Evolutionary conservation across 2,113 vertebrate species (phyloP).

Genomic region (Brachypodius melanocephalos): DNA sequence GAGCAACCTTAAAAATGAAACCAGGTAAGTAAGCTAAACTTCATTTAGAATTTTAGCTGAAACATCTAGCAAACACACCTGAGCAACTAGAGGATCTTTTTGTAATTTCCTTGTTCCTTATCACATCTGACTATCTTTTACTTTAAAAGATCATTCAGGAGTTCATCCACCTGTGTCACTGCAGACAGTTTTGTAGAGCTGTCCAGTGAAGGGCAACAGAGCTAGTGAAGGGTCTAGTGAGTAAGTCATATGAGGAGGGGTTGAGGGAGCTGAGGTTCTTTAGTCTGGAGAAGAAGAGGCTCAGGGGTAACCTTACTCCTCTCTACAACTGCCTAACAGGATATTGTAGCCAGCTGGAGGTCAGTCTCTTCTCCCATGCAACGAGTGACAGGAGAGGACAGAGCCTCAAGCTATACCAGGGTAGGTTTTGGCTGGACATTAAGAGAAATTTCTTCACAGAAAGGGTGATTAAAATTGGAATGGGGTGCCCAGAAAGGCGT

Average conservation of each 20-base stretch:
- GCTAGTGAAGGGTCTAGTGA: background rate
- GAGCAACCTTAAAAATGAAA: background rate
- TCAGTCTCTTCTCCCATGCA: background rate
- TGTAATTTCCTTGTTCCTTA: background rate
- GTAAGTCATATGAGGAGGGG: background rate
- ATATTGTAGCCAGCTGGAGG: background rate
- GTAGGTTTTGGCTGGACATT: background rate
- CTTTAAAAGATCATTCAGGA: background rate
- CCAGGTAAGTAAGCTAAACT: background rate
- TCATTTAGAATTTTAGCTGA: background rate
- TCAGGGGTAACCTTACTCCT: background rate
- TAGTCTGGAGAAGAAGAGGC: background rate
- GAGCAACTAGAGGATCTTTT: background rate
- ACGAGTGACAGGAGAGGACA: background rate
- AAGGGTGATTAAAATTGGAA: background rate
- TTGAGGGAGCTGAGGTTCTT: background rate
- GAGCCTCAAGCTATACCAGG: background rate
- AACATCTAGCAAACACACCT: background rate
- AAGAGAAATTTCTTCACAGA: background rate
- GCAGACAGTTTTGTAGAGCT: background rate
- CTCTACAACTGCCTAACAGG: background rate
- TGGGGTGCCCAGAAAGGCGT: background rate
- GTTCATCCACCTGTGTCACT: background rate
- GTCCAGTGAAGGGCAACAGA: background rate
- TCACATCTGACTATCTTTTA: background rate